Evolutionary conservation across 2,888 invertebrate species (phyloP).

Genomic region (Amiota mariae): DNA sequence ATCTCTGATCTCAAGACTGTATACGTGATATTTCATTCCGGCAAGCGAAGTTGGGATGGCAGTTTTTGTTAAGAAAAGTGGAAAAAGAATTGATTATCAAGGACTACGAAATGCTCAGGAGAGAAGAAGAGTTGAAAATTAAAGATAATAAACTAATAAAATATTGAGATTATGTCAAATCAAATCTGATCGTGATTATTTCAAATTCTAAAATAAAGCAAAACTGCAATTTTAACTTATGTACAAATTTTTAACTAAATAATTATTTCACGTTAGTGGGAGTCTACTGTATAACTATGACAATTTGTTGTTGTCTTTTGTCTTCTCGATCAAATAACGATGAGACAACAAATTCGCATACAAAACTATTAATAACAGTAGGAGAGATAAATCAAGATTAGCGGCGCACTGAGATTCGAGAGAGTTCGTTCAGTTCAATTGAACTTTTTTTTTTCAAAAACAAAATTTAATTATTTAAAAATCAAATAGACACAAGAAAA

Average conservation of each 20-base stretch:
- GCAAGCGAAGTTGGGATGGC: no score
- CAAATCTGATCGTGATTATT: no score
- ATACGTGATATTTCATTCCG: no score
- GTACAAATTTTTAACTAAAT: not conserved
- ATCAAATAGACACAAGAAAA: slow-evolving; percentile 18
- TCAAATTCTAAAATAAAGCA: not conserved
- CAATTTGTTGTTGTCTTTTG: not conserved
- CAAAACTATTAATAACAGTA: not conserved
- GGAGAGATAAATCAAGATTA: slow-evolving; percentile 26
- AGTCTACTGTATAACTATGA: not conserved
- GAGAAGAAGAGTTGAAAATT: no score
- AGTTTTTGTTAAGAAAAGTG: no score
- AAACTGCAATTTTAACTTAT: not conserved
- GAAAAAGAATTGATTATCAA: no score
- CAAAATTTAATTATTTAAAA: slow-evolving; percentile 48
- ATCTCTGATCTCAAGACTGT: no score
- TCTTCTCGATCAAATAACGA: not conserved
- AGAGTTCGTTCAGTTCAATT: slow-evolving; percentile 20
- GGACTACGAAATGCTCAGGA: no score
- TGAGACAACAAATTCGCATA: not conserved
- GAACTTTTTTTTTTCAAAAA: slow-evolving; percentile 34
- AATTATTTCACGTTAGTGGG: not conserved
- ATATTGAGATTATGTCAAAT: not conserved
- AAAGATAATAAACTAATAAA: no score
- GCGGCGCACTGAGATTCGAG: slow-evolving; percentile 9